Percentiles rank a stretch among this genome's conserved stretches.
Evolutionary conservation across 2,113 vertebrate genomes (phyloP).

Genomic region (Sporophila hypoxantha): DNA sequence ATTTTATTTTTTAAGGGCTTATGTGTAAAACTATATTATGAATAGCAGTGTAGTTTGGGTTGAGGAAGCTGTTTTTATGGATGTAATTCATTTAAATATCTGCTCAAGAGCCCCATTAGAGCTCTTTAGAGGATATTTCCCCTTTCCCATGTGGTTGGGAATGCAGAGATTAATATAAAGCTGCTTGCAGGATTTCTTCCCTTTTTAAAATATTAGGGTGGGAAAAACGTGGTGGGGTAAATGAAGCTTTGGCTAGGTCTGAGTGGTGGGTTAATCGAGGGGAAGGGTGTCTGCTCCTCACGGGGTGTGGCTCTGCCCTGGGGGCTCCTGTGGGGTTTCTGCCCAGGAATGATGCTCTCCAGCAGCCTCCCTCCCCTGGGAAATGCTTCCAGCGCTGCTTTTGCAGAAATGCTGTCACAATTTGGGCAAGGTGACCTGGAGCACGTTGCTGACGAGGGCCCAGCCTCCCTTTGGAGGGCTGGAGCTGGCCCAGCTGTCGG

Average conservation of each 20-base stretch:
- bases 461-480: accelerated
- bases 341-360: background rate
- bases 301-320: background rate
- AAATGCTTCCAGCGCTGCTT: background rate
- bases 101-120: background rate
- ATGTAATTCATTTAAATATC: background rate
- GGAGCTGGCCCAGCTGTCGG: background rate
- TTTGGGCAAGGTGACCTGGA: background rate
- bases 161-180: background rate
- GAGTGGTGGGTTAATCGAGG: background rate
- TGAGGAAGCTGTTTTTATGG: background rate
- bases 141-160: background rate
- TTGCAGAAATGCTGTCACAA: accelerated
- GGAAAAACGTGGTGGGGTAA: slow-evolving; percentile 61
- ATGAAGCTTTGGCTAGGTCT: slow-evolving; percentile 20
- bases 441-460: accelerated
- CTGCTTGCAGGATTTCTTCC: slow-evolving; percentile 45
- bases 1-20: background rate
- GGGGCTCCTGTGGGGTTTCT: accelerated
- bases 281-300: background rate
- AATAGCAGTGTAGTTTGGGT: background rate
- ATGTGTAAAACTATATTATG: accelerated
- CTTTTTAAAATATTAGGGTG: background rate
- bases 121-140: background rate
- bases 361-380: background rate